Base-by-base conservation (phyloP, 1,140 invertebrate species). In the Luehdorfia chinensis region DNA sequence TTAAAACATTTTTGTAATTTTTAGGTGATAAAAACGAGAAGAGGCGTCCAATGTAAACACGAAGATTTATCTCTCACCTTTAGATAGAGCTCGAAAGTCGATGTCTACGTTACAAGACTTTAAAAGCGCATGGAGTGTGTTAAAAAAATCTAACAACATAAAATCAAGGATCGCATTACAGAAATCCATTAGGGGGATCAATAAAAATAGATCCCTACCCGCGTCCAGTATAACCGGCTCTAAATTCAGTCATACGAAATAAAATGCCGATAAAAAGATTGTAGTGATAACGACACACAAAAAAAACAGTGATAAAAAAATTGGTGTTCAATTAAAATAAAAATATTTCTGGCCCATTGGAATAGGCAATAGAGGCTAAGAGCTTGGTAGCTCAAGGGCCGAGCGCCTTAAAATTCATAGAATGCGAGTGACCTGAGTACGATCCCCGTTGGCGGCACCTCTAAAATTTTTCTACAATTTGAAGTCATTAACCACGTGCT, bases 111-210 rank as follows among this genome's bases (percentile, higher is more conserved):
- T 75, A 75, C 69, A 70, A 47, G 61, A 50, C 49, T 67, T 63
- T 71, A 66, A 75, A 68, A 75, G 65, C 63, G 39, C 47, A 59
- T 18, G 12, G 49, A 54, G 41, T 37, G 50, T 50, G 46, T 62
- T 65, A 73, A 77, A 80, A 80, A 78, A 51, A 66, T 15, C 21
- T 25, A 71, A 55, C 67, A 71, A 58, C 70, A 50, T 59, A 47
- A 78, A 76, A 65, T 73, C 62, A 74, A 74, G 70, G 78, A 81
- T 84, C 78, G 66, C 72, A 77, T 84, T 83, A 83, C 80, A 64
- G 65, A 84, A 84, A 76, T 80, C 78, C 80, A 84, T 84, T 84
- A 84, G 73, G 55, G 65, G 41, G 49, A 63, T 57, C 66, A 75
- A 83, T 84, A 84, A 79, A 84, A 84, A 84, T 84, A 84, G 76